Conservation (phyloP, 2,113 vertebrate genomes). For the Salvelinus sp. region DNA sequence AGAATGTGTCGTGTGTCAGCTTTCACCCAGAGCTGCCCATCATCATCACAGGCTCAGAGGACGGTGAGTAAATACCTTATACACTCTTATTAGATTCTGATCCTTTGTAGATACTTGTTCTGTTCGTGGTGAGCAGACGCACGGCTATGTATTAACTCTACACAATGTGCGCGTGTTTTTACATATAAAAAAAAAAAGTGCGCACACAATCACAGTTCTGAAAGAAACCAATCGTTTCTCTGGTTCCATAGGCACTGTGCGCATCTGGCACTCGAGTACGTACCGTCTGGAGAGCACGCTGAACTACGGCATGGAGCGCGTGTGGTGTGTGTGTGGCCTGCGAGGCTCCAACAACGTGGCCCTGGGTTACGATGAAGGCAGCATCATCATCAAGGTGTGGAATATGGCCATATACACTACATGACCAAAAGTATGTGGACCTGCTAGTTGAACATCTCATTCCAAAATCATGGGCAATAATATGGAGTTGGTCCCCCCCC, state of each 20-base stretch:
- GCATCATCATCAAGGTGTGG: slow-evolving; percentile 96
- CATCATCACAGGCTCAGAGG: slow-evolving; percentile 97
- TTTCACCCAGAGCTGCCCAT: slow-evolving; percentile 97
- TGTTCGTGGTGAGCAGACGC: too few relatives aligned
- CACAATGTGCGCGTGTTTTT: too few relatives aligned
- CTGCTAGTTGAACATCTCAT: too few relatives aligned
- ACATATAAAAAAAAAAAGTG: too few relatives aligned
- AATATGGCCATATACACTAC: too few relatives aligned
- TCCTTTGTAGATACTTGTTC: too few relatives aligned
- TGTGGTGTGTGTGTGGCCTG: slow-evolving; percentile 95
- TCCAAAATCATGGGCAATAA: too few relatives aligned
- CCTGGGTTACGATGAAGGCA: slow-evolving; percentile 95
- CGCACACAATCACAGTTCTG: not conserved
- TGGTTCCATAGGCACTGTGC: slow-evolving; percentile 83
- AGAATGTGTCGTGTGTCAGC: slow-evolving; percentile 97
- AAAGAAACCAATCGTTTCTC: not conserved
- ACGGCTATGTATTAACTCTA: too few relatives aligned
- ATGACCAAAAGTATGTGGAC: too few relatives aligned
- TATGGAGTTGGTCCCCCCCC: too few relatives aligned
- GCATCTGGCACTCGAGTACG: slow-evolving; percentile 98
- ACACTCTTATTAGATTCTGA: too few relatives aligned
- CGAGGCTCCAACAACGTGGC: slow-evolving; percentile 96
- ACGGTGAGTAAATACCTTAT: slow-evolving; percentile 76
- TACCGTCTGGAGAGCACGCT: slow-evolving; percentile 95
- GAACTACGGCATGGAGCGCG: slow-evolving; percentile 97